Evolutionary conservation across 2,888 invertebrate species (phyloP).

Genomic region (Hirudinaria manillensis): DNA sequence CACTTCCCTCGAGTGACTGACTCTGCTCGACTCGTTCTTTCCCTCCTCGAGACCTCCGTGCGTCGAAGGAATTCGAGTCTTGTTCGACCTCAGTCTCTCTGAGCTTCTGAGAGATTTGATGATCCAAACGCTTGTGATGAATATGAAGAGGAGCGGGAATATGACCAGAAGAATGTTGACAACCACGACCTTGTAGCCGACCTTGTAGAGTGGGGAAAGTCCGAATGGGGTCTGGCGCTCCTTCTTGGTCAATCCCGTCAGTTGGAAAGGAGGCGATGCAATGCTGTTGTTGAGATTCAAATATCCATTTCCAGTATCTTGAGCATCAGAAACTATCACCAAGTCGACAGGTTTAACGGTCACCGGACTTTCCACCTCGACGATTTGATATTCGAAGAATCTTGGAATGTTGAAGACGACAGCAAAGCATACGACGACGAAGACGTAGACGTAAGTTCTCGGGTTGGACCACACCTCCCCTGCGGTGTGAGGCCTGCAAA

Average conservation of each 20-base stretch:
- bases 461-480: conserved; percentile 36
- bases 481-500: conserved; percentile 39
- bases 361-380: neutral
- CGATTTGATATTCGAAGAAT: conserved; percentile 40
- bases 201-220: conserved; percentile 34
- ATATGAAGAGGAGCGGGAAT: conserved; percentile 36
- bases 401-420: conserved; percentile 40
- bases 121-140: conserved; percentile 38
- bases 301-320: neutral
- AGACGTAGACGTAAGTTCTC: conserved; percentile 38
- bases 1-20: conserved; percentile 30
- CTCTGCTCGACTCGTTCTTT: conserved; percentile 19
- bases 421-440: conserved; percentile 35
- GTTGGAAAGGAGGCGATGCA: neutral
- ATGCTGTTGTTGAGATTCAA: conserved; percentile 10
- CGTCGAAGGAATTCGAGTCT: neutral
- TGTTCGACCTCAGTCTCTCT: conserved; percentile 12
- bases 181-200: conserved; percentile 39
- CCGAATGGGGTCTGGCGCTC: conserved; percentile 38
- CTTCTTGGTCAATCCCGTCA: neutral
- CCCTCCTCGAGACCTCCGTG: neutral
- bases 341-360: neutral
- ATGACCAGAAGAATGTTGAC: conserved; percentile 39
- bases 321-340: no score
- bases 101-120: conserved; percentile 34